Base-by-base conservation (phyloP, 2,113 vertebrate genomes). In the Anolis sagrei region DNA sequence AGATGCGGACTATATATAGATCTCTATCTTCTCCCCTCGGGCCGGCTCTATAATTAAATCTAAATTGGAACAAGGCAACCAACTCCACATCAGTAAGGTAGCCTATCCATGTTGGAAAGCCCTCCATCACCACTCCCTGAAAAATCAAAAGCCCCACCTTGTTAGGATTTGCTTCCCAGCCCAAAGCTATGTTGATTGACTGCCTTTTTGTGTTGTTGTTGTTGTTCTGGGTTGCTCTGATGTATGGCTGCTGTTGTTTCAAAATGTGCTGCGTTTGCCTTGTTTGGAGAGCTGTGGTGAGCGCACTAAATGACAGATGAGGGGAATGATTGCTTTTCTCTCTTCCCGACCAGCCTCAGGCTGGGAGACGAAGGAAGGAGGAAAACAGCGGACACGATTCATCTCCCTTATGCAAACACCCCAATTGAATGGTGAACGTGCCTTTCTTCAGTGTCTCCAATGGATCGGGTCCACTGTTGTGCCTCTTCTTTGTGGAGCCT, bases 281-380 rank as follows among this genome's bases (percentile, higher is more conserved):
- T 79, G 19, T 21, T 49, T 72, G 70, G 72, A 87, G 85, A 79
- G 72, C 32, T 80, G 75, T 81, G 86, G 76, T 80, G 29, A 83
- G 86, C 87, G 19, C 48, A 34, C 75, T 61, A n/a, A 34, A 1
- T 78, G 48, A 25, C 36, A 84, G 58, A 62, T 32, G 81, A 76
- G 44, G 80, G 49, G 76, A 89, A 68, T 79, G 81, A 87, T 88
- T 86, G 79, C 84, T 91, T 89, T 79, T 36, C 36, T 80, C 76
- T 49, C 82, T 61, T 82, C 85, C 54, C 72, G 32, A 6, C 78
- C 25, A 29, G 69, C 85, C 88, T 64, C 68, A 88, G 64, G 89
- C 86, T 79, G 89, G 82, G 70, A 81, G 76, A 81, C 83, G 86
- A 44, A 44, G 89, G 86, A n/a, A n/a, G n/a, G 82, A 85, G 90